phyloP scores from a whole-genome alignment of 2,797 vertebrate genomes.

The Hirundo rustica region DNA sequence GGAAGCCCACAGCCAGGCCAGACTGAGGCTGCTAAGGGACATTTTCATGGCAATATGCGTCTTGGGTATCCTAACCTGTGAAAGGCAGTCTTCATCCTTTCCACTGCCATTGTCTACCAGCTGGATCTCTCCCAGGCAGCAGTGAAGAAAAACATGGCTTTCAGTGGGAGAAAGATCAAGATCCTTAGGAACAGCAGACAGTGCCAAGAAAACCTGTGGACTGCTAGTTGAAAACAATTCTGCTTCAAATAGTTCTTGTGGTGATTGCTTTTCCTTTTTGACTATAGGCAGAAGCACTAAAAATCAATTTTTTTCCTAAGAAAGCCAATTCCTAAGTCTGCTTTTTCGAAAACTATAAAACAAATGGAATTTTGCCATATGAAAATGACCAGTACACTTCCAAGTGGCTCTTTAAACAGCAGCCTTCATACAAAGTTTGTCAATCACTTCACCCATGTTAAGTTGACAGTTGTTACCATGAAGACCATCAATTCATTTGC shows the following conservation, averaged over 20 bases:
- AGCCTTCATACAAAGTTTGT: background rate
- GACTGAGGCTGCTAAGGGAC: background rate
- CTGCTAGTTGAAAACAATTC: constrained; percentile 40
- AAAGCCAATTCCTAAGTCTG: background rate
- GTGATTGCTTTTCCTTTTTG: background rate
- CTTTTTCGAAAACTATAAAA: background rate
- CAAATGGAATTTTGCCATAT: background rate
- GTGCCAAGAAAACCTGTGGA: constrained; percentile 48
- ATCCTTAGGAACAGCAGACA: background rate
- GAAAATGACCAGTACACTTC: background rate
- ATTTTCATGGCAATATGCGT: background rate
- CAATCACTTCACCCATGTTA: background rate
- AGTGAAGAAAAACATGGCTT: background rate
- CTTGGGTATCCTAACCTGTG: background rate
- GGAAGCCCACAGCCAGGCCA: background rate
- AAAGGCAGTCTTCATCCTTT: background rate
- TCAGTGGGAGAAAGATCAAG: background rate
- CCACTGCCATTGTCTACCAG: background rate
- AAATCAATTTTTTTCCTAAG: background rate
- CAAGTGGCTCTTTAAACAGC: background rate
- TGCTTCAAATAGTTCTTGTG: background rate
- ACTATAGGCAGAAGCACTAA: background rate
- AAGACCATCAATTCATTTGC: background rate
- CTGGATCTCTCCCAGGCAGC: background rate
- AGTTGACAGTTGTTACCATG: background rate